phyloP scores from a whole-genome alignment of 1,140 invertebrate species.

The Cydia amplana region DNA sequence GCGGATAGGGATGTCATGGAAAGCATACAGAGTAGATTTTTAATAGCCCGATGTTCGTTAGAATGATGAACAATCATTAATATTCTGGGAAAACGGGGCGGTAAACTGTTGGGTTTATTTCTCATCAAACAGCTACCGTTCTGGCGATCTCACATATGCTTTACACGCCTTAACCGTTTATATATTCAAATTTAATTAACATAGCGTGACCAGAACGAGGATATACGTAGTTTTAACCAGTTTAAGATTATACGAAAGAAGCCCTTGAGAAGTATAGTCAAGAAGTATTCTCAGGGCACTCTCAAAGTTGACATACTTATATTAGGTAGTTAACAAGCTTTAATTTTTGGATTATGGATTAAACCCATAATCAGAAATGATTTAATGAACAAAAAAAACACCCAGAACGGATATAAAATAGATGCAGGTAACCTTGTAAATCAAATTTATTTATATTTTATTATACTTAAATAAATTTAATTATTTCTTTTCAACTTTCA shows the following conservation, averaged over 20 bases:
- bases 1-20: conserved; percentile 48
- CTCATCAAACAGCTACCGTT: conserved; percentile 22
- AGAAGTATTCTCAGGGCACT: not conserved
- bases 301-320: not conserved
- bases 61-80: conserved; percentile 64
- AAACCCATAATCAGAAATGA: too few relatives aligned
- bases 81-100: conserved; percentile 54
- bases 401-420: too few relatives aligned
- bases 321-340: not conserved
- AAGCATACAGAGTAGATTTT: conserved; percentile 69
- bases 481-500: too few relatives aligned
- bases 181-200: conserved; percentile 26
- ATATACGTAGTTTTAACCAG: not conserved
- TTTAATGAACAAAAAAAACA: too few relatives aligned
- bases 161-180: conserved; percentile 13
- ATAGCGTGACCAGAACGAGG: not conserved
- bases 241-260: not conserved
- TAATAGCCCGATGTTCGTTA: conserved; percentile 62
- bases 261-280: not conserved
- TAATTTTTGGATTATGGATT: too few relatives aligned
- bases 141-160: conserved; percentile 13
- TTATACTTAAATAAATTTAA: too few relatives aligned
- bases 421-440: too few relatives aligned
- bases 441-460: too few relatives aligned
- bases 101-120: conserved; percentile 49